Base-by-base conservation (phyloP, 2,113 vertebrate genomes). In the Caloenas nicobarica region DNA sequence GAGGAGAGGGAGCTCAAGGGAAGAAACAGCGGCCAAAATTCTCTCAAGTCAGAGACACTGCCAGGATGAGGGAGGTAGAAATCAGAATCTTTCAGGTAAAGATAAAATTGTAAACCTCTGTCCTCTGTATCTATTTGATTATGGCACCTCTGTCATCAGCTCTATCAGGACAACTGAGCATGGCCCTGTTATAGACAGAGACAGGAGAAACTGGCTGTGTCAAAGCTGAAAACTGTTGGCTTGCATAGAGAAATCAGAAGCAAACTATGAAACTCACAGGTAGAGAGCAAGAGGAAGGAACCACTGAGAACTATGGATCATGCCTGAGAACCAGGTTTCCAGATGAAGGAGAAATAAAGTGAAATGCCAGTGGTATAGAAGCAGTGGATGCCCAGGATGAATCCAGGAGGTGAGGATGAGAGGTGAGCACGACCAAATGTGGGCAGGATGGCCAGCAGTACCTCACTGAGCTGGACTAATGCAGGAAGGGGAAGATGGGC, bases 1-100 rank as follows among this genome's bases (percentile, higher is more conserved):
- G 8, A 90, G 90, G 88, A 96, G 85, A 93, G 60, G 72, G 68
- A 93, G 48, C 93, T 96, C 94, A 91, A 74, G 82, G 95, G 92
- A 95, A 77, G 82, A 78, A 88, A 54, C 22, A 88, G 72, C 81
- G 77, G 92, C 91, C 91, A 96, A 96, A 93, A 91, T 5, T 15
- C 34, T 88, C 78, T 61, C 71, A 61, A 92, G 76, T 87, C 81
- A 66, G 82, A 91, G 81, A 51, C 3, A 5, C 21, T 95, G 79
- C 72, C 10, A 24, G 76, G 56, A 28, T 74, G 60, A 95, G 51
- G 40, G 28, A 86, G 54, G 80, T 53, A 58, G 42, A n/a, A 72
- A 16, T 0, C 5, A 4, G 24, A 87, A 84, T 91, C 70, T 72
- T 79, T 76, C 84, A 89, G 81, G 61, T 91, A 87, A 65, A 22